Base-by-base conservation (phyloP, 2,113 vertebrate genomes). In the Mugil cephalus region DNA sequence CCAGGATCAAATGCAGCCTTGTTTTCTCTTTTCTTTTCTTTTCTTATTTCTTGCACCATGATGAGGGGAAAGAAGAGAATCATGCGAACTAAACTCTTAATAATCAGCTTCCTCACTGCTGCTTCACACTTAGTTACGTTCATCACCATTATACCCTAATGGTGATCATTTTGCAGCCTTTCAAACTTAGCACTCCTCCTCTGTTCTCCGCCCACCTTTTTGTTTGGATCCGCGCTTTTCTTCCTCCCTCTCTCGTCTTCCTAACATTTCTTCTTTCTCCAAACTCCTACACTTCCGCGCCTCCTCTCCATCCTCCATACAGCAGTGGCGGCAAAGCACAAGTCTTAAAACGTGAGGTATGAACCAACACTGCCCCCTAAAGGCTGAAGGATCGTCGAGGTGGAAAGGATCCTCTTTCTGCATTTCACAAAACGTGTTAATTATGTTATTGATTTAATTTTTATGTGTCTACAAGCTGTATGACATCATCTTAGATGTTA, bases 351-450 rank as follows among this genome's bases (percentile, higher is more conserved):
- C 47, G 38, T 52, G 79, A 84, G 84, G 43, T 74, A 42, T 85
- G 88, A 86, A 87, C 11, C 92, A 93, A 93, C 86, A 94, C 88
- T 94, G 93, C 92, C 93, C 91, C 88, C 93, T 88, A 78, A 74
- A 92, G 93, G 82, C 7, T 34, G 7, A 60, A 53, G 39, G 61
- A 75, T 50, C 42, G 5, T 30, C 3, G 5, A 30, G 5, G 24
- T 30, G 24, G 24, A 30, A 30, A 30, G 24, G 24, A 30, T 5
- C 24, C 5, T 30, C 24, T 17, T 21, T 50, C 6, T 38, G 8
- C 3, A 19, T 63, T 13, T 19, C 35, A 38, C 36, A 7, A 13
- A 35, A 36, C 4, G 5, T 63, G n/a, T 5, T 45, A 1, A 17
- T 40, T 36, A 17, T 36, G 35, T 46, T 42, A 34, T 47, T 19